These are phyloP conservation scores for Hyposoter didymator DNA, from an alignment of 2,888 invertebrate species.

Conservation along the genomic window DNA sequence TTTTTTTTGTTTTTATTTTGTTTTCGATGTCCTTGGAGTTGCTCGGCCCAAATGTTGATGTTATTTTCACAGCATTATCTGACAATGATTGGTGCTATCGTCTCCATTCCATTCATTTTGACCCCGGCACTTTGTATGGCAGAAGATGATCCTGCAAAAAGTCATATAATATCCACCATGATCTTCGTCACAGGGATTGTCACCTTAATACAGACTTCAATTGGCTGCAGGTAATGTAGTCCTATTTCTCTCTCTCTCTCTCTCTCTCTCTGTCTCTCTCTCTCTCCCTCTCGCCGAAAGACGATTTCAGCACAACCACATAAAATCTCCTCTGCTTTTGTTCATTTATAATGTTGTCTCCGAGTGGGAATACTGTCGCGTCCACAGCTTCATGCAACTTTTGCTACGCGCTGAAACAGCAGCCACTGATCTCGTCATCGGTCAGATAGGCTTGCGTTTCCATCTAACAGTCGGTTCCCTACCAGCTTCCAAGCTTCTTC, in stretches of 20 bases:
- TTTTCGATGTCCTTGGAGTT: too few species aligned
- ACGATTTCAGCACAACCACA: too few species aligned
- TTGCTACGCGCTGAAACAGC: too few species aligned
- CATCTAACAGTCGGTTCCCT: too few species aligned
- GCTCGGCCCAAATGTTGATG: neutral
- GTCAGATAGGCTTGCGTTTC: too few species aligned
- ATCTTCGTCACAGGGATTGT: slow-evolving; percentile 93
- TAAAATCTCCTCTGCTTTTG: too few species aligned
- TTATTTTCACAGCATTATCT: slow-evolving; percentile 88
- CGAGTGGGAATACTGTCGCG: too few species aligned
- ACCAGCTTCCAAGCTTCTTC: too few species aligned
- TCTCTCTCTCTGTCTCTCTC: neutral
- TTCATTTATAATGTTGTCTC: too few species aligned
- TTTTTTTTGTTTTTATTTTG: neutral
- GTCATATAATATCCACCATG: slow-evolving; percentile 92
- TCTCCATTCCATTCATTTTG: slow-evolving; percentile 92
- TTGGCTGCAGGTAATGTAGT: slow-evolving; percentile 87
- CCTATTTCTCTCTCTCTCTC: neutral
- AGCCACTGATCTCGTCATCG: too few species aligned
- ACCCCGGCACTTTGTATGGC: slow-evolving; percentile 93
- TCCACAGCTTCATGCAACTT: too few species aligned
- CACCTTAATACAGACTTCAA: slow-evolving; percentile 90
- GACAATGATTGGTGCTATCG: slow-evolving; percentile 94
- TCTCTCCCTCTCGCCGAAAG: too few species aligned
- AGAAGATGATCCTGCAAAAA: slow-evolving; percentile 90